Evolutionary conservation across 1,140 invertebrate genomes (phyloP), one percentile per base, ranked within the genome.

Genomic region (Calycopis cecrops): DNA sequence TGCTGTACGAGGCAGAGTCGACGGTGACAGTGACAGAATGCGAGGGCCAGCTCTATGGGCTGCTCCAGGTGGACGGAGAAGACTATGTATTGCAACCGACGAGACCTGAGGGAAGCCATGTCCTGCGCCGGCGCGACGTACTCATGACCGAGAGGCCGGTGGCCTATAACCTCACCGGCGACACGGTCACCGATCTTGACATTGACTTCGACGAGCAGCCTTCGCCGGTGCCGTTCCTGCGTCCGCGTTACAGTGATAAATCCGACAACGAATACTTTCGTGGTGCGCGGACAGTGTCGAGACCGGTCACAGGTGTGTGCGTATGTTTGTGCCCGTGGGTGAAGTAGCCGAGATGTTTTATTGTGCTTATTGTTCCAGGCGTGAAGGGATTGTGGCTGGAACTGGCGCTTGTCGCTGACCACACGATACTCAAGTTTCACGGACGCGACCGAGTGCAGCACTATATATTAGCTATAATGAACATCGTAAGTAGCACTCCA

Each of bases 391-490:
- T 87, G 61, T 94, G 92, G 92, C 81, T 95, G 17, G 92, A 94
- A 79, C 88, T 94, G 56, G 90, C 91, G 3, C 85, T 95, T 12
- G 92, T 90, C 9, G 91, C 91, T 14, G 93, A 94, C 77, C 88
- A 92, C 67, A 91, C 92, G 0, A 90, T 94, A 60, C 88, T 93
- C 56, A 85, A 90, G 52, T 94, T 93, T 77, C 92, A 94, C 67
- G 92, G 92, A 8, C 86, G 87, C 60, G 88, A 90, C 42, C 85
- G 90, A 63, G 90, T 93, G 10, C 90, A 91, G 67, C 91, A 92
- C 59, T 94, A 94, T 73, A 89, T 94, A 60, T 84, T 95, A 54
- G 92, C 93, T 3, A 88, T 94, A 52, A 90, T 95, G 86, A 94
- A 94, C 70, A 94, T 94, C 60, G 93, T 94, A 89, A 92, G 81